Evolutionary conservation across 2,113 vertebrate genomes (phyloP), one percentile per base, ranked within the genome.

Genomic region (Hydrochoerus hydrochaeris): DNA sequence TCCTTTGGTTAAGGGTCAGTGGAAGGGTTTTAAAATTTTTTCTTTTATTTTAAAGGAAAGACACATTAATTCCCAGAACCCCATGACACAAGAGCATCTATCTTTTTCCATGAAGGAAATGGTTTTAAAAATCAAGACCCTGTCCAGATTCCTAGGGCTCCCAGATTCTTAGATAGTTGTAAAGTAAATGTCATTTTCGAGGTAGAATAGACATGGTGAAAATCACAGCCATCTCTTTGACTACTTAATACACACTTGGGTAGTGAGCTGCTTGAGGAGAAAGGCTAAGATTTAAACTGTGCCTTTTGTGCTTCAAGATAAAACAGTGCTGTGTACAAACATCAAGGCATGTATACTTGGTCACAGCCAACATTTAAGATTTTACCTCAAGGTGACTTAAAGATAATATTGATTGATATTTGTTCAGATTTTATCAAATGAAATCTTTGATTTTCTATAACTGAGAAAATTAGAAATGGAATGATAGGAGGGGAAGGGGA

Each of bases 391-490:
- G 46, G 30, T 65, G 22, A 80, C 71, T 82, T 63, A 7, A 80
- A 73, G 20, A 88, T 94, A 54, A 81, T 13, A 78, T 3, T 32
- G 32, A 96, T 58, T 85, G 49, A 77, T 67, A 62, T 69, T 80
- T 69, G 11, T 67, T 92, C 46, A 75, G 24, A 69, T 91, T 9
- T 35, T 88, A 71, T 46, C 44, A 46, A 71, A 58, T n/a, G 0
- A 60, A 82, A 93, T 83, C 13, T 38, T 82, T 93, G 30, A 88
- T 78, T 77, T 96, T 82, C 75, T 7, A 62, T 52, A 92, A 95
- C 35, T 90, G 46, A 49, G 62, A 92, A 85, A 85, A 65, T 69
- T 67, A 57, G 41, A 67, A 54, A 32, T 41, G 30, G 73, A 77
- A 12, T 14, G 28, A 46, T 6, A 77, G 41, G 12, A 46, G 6